phyloP scores from a whole-genome alignment of 2,888 invertebrate genomes.

The Abrostola triplasia region DNA sequence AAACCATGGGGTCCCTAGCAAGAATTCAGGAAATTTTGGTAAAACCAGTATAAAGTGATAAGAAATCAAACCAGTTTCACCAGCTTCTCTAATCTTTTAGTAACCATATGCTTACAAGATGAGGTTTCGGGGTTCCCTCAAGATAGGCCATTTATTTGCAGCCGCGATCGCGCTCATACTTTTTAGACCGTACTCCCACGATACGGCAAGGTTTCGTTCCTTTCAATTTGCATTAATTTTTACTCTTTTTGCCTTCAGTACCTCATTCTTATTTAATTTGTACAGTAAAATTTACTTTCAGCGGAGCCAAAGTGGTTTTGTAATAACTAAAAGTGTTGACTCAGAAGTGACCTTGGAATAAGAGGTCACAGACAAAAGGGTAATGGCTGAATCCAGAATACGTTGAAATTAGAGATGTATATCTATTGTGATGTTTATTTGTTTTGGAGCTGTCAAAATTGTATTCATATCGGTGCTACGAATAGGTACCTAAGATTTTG shows the following conservation, averaged over 20 bases:
- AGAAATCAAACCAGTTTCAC: not conserved
- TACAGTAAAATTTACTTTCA: conserved; percentile 31
- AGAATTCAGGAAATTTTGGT: not conserved
- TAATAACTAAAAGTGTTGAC: conserved; percentile 23
- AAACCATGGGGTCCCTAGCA: not conserved
- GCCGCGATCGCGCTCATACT: conserved; percentile 44
- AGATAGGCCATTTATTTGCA: conserved; percentile 41
- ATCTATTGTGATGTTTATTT: not conserved
- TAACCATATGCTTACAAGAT: not conserved
- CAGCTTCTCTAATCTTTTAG: not conserved
- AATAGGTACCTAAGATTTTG: no score
- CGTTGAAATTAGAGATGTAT: not conserved
- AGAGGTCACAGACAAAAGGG: conserved; percentile 1
- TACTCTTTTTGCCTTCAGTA: conserved; percentile 11
- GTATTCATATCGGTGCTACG: no score
- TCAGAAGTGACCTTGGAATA: conserved; percentile 20
- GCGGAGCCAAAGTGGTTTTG: conserved; percentile 18
- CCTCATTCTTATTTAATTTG: conserved; percentile 30
- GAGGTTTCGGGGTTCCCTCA: conserved; percentile 6
- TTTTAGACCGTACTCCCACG: conserved; percentile 1
- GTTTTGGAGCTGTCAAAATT: not conserved
- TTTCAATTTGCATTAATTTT: conserved; percentile 18
- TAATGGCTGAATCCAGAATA: not conserved
- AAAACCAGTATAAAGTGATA: not conserved
- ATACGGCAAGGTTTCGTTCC: conserved; percentile 17